Conservation (phyloP, 2,113 vertebrate species). For the Hypanus sabinus region DNA sequence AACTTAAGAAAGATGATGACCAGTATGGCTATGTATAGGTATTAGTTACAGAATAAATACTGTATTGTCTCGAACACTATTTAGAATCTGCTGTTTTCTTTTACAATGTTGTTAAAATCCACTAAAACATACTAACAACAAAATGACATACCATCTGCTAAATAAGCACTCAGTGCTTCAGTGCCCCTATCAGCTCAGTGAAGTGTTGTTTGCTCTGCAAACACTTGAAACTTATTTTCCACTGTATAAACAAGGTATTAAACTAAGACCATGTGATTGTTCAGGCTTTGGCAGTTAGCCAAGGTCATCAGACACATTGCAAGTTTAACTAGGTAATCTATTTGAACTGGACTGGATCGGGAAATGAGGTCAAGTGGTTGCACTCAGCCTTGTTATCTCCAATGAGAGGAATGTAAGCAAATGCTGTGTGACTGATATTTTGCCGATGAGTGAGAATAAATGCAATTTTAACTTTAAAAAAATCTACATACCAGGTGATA, state of each 20-base stretch:
- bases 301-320: background rate
- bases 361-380: background rate
- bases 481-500: background rate
- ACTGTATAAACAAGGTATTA: conserved; percentile 32
- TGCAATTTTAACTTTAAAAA: background rate
- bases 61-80: background rate
- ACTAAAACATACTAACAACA: background rate
- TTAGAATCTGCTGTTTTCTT: background rate
- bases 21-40: background rate
- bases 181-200: background rate
- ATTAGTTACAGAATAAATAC: background rate
- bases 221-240: background rate
- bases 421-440: background rate
- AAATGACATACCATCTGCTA: background rate
- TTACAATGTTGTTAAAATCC: background rate
- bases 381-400: conserved; percentile 19
- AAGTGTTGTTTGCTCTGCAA: background rate
- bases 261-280: conserved; percentile 2
- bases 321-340: conserved; percentile 8
- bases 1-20: background rate
- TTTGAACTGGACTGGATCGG: background rate
- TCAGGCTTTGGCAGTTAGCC: background rate
- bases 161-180: background rate
- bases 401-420: conserved; percentile 9
- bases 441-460: background rate